A percentile compares a stretch with the other conserved stretches of the same genome.
phyloP scores from a whole-genome alignment of 1,140 invertebrate genomes.

The Tenebrio molitor region DNA sequence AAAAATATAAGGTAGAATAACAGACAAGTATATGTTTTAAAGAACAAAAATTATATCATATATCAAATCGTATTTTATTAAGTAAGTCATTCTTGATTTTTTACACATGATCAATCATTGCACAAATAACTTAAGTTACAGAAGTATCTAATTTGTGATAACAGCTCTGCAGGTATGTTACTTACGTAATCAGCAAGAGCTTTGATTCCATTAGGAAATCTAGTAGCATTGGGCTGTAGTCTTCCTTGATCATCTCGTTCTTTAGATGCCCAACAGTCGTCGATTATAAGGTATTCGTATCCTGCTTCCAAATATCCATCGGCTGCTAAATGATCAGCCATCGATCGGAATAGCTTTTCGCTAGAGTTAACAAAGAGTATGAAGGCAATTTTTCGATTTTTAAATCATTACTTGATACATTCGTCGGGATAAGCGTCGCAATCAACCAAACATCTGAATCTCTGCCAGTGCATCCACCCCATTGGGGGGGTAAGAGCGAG shows the following conservation, averaged over 20 bases:
- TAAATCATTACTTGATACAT: constrained; percentile 71
- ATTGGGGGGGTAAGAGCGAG: constrained; percentile 76
- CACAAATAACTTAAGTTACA: no score
- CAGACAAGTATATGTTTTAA: no score
- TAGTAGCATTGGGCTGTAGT: constrained; percentile 78
- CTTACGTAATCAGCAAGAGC: constrained; percentile 86
- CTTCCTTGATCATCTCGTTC: constrained; percentile 75
- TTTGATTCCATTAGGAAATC: constrained; percentile 90
- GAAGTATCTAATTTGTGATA: no score
- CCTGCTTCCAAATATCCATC: constrained; percentile 86
- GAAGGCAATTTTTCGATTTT: neutral
- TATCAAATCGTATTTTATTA: no score
- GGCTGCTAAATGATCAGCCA: constrained; percentile 81
- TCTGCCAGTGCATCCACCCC: constrained; percentile 86
- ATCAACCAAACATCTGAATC: constrained; percentile 79
- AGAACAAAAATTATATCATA: no score
- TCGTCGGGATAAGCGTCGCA: constrained; percentile 77
- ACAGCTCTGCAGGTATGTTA: no score
- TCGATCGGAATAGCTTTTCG: constrained; percentile 84
- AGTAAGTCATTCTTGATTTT: no score
- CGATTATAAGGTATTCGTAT: constrained; percentile 89
- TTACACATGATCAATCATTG: no score
- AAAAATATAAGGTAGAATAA: no score
- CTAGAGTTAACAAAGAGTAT: constrained; percentile 67
- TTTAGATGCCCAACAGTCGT: constrained; percentile 90